Evolutionary conservation across 2,113 vertebrate species (phyloP), one percentile per base, ranked within the genome.

Genomic region (Tinamus guttatus): DNA sequence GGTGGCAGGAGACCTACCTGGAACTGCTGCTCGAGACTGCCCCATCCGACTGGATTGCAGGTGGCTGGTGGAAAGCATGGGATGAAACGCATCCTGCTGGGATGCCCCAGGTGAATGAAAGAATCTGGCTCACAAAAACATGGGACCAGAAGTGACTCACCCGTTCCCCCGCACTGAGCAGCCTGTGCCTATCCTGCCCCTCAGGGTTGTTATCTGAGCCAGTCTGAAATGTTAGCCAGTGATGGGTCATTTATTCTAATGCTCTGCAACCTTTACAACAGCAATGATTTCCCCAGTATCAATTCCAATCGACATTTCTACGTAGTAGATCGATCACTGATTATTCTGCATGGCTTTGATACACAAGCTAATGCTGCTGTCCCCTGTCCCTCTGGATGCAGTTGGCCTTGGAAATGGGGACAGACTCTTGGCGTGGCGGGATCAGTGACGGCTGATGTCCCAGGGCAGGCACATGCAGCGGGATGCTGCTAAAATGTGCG

Each of bases 381-480:
- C 51, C 58, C 54, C 40, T n/a, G 45, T 40, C 3, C 60, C 47
- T 62, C n/a, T 67, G 95, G 5, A 60, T 3, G 70, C 85, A 10
- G 56, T 58, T 9, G 9, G 63, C 20, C 67, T 62, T 27, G 79
- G 63, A 7, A 49, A 52, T 49, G 71, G 81, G 47, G 67, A 49
- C 43, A 89, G 74, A 78, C 63, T 77, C 67, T 59, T 87, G 87
- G 49, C 21, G 0, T 1, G 1, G 38, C 65, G 49, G 4, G 5
- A 3, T 8, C 82, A 74, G 79, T 67, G 16, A 24, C 43, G 73
- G 65, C 62, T 3, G 79, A 58, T 93, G 87, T 75, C 64, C 51
- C 81, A 51, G 84, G 89, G 94, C 94, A 96, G 87, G 77, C 89
- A 91, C 64, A 40, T 30, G 84, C 91, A 80, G 93, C n/a, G 1